These are phyloP conservation scores for Eclectus roratus DNA, from an alignment of 2,113 vertebrate species.

Conservation along the genomic window DNA sequence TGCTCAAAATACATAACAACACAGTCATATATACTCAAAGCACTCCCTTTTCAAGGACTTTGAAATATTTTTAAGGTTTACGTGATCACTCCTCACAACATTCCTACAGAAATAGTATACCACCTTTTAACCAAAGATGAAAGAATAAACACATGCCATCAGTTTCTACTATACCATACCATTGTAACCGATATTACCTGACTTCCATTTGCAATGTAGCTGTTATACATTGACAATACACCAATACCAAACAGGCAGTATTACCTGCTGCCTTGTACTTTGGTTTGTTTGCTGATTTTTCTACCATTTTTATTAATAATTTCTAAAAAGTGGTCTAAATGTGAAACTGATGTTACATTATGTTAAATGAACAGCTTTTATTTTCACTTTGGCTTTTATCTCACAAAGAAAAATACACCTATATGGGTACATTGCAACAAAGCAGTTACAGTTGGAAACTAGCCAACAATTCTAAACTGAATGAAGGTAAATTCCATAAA, in stretches of 20 bases:
- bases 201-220: neutral
- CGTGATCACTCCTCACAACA: neutral
- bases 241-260: neutral
- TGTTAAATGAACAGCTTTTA: neutral
- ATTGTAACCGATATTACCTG: fast-evolving
- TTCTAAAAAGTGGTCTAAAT: neutral
- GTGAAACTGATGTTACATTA: neutral
- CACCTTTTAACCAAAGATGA: neutral
- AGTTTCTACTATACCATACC: neutral
- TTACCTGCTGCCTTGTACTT: neutral
- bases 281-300: neutral
- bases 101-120: fast-evolving
- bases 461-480: neutral
- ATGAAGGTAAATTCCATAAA: neutral
- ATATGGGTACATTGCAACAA: neutral
- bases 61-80: neutral
- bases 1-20: neutral
- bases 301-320: neutral
- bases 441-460: neutral
- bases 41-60: neutral
- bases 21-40: neutral
- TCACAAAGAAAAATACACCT: neutral
- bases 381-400: neutral
- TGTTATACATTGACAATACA: neutral
- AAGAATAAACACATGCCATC: neutral